phyloP scores from a whole-genome alignment of 1,140 invertebrate species.

The Drosophila prosaltans region DNA sequence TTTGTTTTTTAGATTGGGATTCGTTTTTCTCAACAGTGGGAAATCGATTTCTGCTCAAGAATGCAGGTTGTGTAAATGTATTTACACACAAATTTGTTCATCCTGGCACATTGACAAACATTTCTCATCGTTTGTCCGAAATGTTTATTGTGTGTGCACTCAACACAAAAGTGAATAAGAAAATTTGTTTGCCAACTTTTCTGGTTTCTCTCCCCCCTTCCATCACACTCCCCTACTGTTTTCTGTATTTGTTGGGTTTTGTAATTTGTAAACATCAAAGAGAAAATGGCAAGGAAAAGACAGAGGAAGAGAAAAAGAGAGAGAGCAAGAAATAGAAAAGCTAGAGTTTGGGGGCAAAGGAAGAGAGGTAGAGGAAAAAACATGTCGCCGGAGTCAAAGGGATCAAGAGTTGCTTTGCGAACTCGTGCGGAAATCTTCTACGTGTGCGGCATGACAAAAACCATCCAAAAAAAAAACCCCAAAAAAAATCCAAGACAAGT shows the following conservation, averaged over 20 bases:
- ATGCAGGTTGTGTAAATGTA: conserved; percentile 62
- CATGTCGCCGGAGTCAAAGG: conserved; percentile 80
- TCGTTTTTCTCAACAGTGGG: background rate
- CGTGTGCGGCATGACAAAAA: conserved; percentile 75
- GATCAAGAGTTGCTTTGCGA: conserved; percentile 82
- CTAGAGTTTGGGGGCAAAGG: background rate
- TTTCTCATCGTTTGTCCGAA: conserved; percentile 33
- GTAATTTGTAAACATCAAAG: conserved; percentile 82
- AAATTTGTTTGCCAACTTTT: conserved; percentile 81
- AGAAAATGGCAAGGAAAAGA: conserved; percentile 38
- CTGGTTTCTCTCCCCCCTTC: background rate
- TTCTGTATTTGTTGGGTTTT: conserved; percentile 38
- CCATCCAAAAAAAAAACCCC: background rate
- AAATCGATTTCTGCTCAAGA: conserved; percentile 65
- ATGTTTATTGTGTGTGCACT: conserved; percentile 59
- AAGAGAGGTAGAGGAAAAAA: conserved; percentile 59
- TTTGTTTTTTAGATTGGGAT: background rate
- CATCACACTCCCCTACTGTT: background rate
- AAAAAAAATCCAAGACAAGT: background rate
- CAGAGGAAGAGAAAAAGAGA: background rate
- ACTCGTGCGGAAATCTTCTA: conserved; percentile 81
- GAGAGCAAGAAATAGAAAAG: background rate
- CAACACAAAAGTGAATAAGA: conserved; percentile 74
- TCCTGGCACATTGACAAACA: conserved; percentile 63
- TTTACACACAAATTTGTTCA: conserved; percentile 68